Conservation (phyloP, 2,797 vertebrate genomes). For the Phoeniculus purpureus region DNA sequence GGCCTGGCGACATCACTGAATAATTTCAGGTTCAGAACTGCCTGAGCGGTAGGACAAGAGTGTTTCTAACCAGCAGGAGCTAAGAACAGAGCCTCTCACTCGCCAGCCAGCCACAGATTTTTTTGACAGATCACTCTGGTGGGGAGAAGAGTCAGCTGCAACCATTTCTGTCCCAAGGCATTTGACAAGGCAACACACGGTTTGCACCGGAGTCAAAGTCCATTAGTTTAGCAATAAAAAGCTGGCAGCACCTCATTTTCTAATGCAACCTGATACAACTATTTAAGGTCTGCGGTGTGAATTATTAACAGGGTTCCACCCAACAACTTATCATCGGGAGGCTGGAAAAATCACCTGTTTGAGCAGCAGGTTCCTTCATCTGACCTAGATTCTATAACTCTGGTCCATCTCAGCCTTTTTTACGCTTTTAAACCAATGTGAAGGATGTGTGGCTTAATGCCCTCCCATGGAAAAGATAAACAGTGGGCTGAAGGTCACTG, state of each 20-base stretch:
- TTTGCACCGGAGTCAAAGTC: constrained; percentile 49
- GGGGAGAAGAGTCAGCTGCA: neutral
- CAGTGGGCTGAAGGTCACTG: neutral
- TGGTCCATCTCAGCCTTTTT: neutral
- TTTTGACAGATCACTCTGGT: neutral
- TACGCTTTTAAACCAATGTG: neutral
- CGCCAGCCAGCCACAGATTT: rapidly evolving
- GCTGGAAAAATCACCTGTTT: constrained; percentile 1
- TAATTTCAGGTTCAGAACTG: neutral
- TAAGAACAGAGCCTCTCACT: neutral
- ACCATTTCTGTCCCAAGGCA: neutral
- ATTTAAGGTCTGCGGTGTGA: constrained; percentile 16
- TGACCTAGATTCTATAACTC: neutral
- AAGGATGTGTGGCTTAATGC: neutral
- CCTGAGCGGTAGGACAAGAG: rapidly evolving
- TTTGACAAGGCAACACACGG: neutral
- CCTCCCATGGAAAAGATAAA: neutral
- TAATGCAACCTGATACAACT: constrained; percentile 10
- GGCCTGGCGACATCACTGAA: neutral
- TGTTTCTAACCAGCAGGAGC: neutral
- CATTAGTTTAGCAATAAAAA: constrained; percentile 20
- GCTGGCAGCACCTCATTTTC: neutral
- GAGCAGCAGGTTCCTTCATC: neutral
- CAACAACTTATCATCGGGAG: neutral
- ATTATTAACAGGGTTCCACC: constrained; percentile 57